Evolutionary conservation across 1,140 invertebrate genomes (phyloP), one percentile per base, ranked within the genome.

Genomic region (Saxidomus purpurata): DNA sequence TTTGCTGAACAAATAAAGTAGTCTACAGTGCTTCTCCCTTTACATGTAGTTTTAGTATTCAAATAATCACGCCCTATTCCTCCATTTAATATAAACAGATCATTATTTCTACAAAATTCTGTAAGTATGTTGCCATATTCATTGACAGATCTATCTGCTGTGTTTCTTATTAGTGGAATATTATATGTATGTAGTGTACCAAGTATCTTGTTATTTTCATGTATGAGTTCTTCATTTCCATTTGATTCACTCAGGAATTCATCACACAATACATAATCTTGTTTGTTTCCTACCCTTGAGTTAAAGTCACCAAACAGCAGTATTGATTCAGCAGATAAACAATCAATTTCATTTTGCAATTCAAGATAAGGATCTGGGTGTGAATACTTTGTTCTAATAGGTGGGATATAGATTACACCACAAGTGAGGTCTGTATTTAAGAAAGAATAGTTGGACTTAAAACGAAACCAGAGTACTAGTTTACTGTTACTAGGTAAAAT

Each of bases 251-350:
- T 28, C 28, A 63, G 8, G 11, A 63, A 28, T 25, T 28, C 25
- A 28, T 63, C 59, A 28, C 4, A 25, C 11, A 28, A 15, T 22
- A 40, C n/a, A 43, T 31, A 71, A 71, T 71, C 67, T n/a, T 38
- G 38, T 43, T 40, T 43, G 1, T 40, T n/a, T 38, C 38, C 38
- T 19, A 43, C 22, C 6, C 67, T 13, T 19, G 67, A 71, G n/a
- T 71, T 71, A 71, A 71, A 71, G 38, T 71, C 67, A 38, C 38
- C 67, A 71, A 71, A 71, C 67, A 71, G 17, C 2, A 71, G 11
- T 22, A 38, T 3, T 19, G 38, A 15, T 22, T 71, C 19, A 2
- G 15, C 19, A 19, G 1, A 9, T 38, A 40, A 71, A 2, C n/a
- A 38, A 25, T 71, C n/a, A 6, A 71, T 38, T 38, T 71, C 67